Conservation (phyloP, 64 coral and sea anemone genomes). For the Montipora cactus region DNA sequence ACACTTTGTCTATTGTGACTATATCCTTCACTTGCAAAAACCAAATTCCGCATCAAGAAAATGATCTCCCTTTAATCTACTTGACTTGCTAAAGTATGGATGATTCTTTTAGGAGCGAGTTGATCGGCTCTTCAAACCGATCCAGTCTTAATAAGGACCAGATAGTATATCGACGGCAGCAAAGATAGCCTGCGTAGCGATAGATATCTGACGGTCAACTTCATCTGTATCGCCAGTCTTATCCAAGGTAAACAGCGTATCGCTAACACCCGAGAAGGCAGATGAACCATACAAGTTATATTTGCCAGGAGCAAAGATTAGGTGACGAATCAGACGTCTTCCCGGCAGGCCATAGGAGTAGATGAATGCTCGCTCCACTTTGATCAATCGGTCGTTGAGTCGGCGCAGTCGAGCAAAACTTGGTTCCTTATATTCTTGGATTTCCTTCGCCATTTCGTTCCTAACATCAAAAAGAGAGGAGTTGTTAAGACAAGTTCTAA, state of each 20-base stretch:
- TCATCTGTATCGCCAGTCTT: slow-evolving; percentile 44
- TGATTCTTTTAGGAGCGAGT: too few relatives aligned
- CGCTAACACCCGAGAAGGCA: slow-evolving; percentile 75
- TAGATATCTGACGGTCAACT: slow-evolving; percentile 74
- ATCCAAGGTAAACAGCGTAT: slow-evolving; percentile 40
- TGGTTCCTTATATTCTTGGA: background rate
- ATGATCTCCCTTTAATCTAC: too few relatives aligned
- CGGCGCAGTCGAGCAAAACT: slow-evolving; percentile 52
- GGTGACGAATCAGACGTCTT: slow-evolving; percentile 65
- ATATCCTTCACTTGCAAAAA: too few relatives aligned
- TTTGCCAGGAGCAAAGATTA: slow-evolving; percentile 70
- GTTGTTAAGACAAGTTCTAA: background rate
- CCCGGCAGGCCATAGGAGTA: slow-evolving; percentile 83
- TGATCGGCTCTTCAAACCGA: too few relatives aligned
- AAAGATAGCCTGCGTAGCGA: slow-evolving; percentile 42
- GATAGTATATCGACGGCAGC: slow-evolving; percentile 60
- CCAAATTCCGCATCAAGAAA: too few relatives aligned
- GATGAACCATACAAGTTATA: slow-evolving; percentile 74
- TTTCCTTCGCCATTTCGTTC: background rate
- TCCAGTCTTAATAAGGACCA: background rate
- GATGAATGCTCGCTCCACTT: slow-evolving; percentile 75
- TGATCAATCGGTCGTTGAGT: slow-evolving; percentile 85
- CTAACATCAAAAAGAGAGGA: background rate
- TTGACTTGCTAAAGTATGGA: too few relatives aligned
- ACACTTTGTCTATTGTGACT: too few relatives aligned